Conservation (phyloP, 2,888 invertebrate genomes). For the Horisme vitalbata region DNA sequence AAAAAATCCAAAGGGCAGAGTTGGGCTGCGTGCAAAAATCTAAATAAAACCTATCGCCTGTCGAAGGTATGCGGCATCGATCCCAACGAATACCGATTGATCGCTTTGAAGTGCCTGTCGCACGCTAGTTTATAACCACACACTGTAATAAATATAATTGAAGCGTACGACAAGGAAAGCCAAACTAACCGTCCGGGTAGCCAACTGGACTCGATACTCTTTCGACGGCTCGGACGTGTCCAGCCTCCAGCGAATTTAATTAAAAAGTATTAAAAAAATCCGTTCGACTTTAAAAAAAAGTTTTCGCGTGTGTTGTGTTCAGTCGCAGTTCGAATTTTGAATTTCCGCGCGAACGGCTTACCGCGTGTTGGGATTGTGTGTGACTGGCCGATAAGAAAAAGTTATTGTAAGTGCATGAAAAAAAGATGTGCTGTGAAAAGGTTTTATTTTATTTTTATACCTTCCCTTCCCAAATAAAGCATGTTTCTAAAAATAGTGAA, state of each 20-base stretch:
- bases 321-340: constrained; percentile 50
- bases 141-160: constrained; percentile 80
- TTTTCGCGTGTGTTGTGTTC: constrained; percentile 38
- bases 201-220: constrained; percentile 73
- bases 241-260: constrained; percentile 54
- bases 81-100: constrained; percentile 66
- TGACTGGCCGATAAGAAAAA: constrained; percentile 45
- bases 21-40: constrained; percentile 37
- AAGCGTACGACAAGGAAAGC: constrained; percentile 70
- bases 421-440: constrained; percentile 22
- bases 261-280: constrained; percentile 31
- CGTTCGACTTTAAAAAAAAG: constrained; percentile 35
- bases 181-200: constrained; percentile 55
- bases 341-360: constrained; percentile 54
- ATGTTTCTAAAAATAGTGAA: constrained; percentile 5
- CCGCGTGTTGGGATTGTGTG: constrained; percentile 54
- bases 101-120: constrained; percentile 77
- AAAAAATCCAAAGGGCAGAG: constrained; percentile 31
- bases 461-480: constrained; percentile 1
- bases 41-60: constrained; percentile 30
- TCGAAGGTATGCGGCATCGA: constrained; percentile 43
- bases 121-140: constrained; percentile 71
- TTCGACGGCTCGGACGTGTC: constrained; percentile 73
- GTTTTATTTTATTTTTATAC: constrained; percentile 19
- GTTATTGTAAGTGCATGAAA: constrained; percentile 58